A percentile compares a stretch with the other conserved stretches of the same genome.
Evolutionary conservation across 2,888 invertebrate genomes (phyloP).

Genomic region (Phlogophora meticulosa): DNA sequence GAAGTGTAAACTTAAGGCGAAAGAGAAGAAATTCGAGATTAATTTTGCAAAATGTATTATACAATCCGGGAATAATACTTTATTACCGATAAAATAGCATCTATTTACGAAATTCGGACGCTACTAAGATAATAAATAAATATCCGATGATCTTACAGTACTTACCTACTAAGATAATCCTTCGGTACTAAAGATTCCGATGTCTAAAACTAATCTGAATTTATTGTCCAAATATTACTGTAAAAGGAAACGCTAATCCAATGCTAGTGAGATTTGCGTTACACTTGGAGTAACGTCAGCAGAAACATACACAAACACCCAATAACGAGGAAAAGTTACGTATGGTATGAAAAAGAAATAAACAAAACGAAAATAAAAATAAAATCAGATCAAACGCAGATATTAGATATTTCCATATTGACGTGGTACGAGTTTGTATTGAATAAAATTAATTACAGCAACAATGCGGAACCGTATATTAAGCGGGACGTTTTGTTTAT

Average conservation of each 20-base stretch:
- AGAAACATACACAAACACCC: constrained; percentile 14
- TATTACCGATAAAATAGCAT: not conserved
- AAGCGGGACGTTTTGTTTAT: constrained; percentile 42
- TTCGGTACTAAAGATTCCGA: constrained; percentile 32
- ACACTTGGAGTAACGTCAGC: constrained; percentile 49
- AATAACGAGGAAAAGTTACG: constrained; percentile 12
- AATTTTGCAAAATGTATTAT: not conserved
- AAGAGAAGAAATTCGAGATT: no score
- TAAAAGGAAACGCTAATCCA: constrained; percentile 29
- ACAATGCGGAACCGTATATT: constrained; percentile 29
- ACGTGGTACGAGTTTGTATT: constrained; percentile 14
- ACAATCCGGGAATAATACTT: not conserved
- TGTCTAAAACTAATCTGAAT: constrained; percentile 30
- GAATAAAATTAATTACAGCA: constrained; percentile 47
- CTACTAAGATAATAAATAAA: constrained; percentile 14
- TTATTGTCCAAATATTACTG: constrained; percentile 41
- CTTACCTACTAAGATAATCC: no score
- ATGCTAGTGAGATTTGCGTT: constrained; percentile 28
- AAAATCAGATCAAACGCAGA: constrained; percentile 26
- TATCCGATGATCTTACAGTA: constrained; percentile 23
- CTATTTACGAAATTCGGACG: constrained; percentile 22
- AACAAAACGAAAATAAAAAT: constrained; percentile 19
- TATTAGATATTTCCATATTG: constrained; percentile 4
- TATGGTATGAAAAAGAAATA: constrained; percentile 23
- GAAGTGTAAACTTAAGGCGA: not conserved